Evolutionary conservation across 2,888 invertebrate genomes (phyloP).

Genomic region (Erebia epiphron): DNA sequence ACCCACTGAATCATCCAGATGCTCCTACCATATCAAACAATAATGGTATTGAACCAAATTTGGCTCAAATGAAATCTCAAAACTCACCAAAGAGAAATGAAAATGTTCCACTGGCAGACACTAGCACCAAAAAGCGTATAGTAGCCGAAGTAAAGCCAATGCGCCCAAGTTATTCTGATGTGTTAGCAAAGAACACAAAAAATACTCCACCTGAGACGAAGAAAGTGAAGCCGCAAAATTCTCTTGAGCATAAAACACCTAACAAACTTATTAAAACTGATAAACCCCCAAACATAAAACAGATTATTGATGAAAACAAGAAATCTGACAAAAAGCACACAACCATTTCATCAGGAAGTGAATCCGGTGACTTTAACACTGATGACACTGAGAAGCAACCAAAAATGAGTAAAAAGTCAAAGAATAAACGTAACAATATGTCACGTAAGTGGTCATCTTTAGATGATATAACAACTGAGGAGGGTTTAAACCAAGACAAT

Average conservation of each 20-base stretch:
- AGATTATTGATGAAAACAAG: conserved; percentile 62
- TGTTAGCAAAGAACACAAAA: conserved; percentile 87
- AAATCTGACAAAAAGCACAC: conserved; percentile 67
- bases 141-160: conserved; percentile 94
- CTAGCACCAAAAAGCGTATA: conserved; percentile 86
- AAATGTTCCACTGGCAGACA: conserved; percentile 76
- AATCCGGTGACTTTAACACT: conserved; percentile 74
- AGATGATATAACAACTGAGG: conserved; percentile 77
- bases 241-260: conserved; percentile 64
- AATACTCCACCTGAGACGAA: conserved; percentile 77
- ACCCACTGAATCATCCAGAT: conserved; percentile 78
- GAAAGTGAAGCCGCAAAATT: conserved; percentile 69
- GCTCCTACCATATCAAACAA: conserved; percentile 62
- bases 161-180: conserved; percentile 93
- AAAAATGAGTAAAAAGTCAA: conserved; percentile 67
- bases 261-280: conserved; percentile 71
- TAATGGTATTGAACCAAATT: conserved; percentile 55
- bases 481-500: conserved; percentile 61
- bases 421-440: conserved; percentile 73
- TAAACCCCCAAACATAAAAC: conserved; percentile 58
- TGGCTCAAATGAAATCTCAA: conserved; percentile 59
- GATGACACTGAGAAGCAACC: conserved; percentile 71
- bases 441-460: conserved; percentile 84
- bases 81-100: conserved; percentile 73
- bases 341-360: conserved; percentile 76